phyloP scores from a whole-genome alignment of 2,888 invertebrate genomes.

The Drosophila buzzatii region DNA sequence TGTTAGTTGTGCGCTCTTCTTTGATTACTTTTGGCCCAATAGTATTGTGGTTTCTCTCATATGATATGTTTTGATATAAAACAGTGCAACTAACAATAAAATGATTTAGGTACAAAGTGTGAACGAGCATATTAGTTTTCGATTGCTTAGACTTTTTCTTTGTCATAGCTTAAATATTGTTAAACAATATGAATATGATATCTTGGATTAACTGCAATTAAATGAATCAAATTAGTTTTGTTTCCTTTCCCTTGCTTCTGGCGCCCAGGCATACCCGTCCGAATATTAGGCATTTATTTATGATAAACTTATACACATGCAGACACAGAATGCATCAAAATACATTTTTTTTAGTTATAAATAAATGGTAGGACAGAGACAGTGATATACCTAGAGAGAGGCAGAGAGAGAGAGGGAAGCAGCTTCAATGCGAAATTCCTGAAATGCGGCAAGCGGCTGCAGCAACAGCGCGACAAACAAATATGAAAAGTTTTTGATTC shows the following conservation, averaged over 20 bases:
- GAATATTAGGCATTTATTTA: slow-evolving; percentile 28
- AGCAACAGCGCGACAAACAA: slow-evolving; percentile 27
- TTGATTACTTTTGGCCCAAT: not conserved
- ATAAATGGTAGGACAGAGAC: slow-evolving; percentile 28
- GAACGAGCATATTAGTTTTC: slow-evolving; percentile 6
- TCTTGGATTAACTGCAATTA: not conserved
- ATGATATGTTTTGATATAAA: not conserved
- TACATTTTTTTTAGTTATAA: slow-evolving; percentile 36
- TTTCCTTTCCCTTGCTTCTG: not conserved
- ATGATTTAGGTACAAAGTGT: not conserved
- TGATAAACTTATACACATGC: slow-evolving; percentile 16
- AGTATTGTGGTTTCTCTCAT: not conserved
- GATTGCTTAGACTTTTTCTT: not conserved
- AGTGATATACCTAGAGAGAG: too few relatives aligned
- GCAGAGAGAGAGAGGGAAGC: not conserved
- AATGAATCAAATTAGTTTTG: not conserved
- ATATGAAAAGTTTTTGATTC: slow-evolving; percentile 34
- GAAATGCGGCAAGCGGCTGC: slow-evolving; percentile 7
- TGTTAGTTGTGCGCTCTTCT: not conserved
- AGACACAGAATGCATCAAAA: slow-evolving; percentile 13
- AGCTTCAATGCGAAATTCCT: slow-evolving; percentile 12
- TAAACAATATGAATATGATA: not conserved
- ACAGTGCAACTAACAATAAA: slow-evolving; percentile 9
- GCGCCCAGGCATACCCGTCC: not conserved
- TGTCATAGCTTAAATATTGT: not conserved